These are phyloP conservation scores for Alethe diademata DNA, from an alignment of 2,113 vertebrate genomes.

Conservation along the genomic window DNA sequence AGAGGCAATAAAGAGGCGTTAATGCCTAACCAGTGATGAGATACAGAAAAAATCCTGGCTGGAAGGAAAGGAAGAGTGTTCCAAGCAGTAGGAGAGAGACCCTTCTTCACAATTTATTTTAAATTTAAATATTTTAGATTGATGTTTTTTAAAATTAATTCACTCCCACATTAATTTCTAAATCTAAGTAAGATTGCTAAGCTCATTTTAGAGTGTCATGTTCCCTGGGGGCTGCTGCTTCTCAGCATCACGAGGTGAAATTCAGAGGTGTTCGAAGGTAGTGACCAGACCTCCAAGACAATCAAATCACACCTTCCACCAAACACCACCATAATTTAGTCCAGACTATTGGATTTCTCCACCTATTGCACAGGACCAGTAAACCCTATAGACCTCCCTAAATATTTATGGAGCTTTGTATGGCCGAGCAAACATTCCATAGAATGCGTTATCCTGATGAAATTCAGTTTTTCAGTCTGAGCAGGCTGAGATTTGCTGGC, in stretches of 20 bases:
- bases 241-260: neutral
- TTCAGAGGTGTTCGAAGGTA: neutral
- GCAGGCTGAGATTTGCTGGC: neutral
- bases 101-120: neutral
- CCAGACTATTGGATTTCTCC: neutral
- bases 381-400: neutral
- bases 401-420: neutral
- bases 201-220: neutral
- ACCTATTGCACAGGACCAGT: neutral
- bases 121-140: neutral
- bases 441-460: neutral
- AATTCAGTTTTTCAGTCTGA: neutral
- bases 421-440: neutral
- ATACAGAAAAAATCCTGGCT: neutral
- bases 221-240: neutral
- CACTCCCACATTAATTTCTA: neutral
- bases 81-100: neutral
- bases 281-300: neutral
- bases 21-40: neutral
- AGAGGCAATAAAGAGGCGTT: neutral
- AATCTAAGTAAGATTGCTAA: neutral
- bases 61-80: neutral
- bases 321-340: neutral
- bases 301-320: neutral
- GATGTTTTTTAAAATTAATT: neutral